These are phyloP conservation scores for Drosophila buzzatii DNA, from an alignment of 2,888 invertebrate genomes.

Conservation along the genomic window DNA sequence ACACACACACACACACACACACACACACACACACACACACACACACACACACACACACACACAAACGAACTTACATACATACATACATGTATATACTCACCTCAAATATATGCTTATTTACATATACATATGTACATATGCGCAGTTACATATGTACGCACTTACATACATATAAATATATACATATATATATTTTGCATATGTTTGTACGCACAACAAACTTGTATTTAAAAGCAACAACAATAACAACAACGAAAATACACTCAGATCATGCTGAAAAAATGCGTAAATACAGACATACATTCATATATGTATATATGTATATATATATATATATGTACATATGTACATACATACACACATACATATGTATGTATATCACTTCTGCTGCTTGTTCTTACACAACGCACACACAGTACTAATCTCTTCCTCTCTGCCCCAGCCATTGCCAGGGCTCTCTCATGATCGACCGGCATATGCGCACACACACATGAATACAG, in stretches of 20 bases:
- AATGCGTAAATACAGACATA: constrained; percentile 16
- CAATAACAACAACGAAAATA: constrained; percentile 13
- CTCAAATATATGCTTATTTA: background rate
- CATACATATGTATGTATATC: background rate
- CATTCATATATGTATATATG: no score
- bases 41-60: background rate
- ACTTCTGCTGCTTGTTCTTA: constrained; percentile 23
- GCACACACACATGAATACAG: background rate
- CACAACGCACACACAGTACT: constrained; percentile 24
- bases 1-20: constrained; percentile 6
- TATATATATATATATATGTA: background rate
- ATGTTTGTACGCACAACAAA: constrained; percentile 26
- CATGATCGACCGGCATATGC: constrained; percentile 22
- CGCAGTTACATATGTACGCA: background rate
- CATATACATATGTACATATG: background rate
- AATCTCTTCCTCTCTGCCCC: constrained; percentile 25
- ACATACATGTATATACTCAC: background rate
- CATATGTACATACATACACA: background rate
- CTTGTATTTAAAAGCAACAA: constrained; percentile 26
- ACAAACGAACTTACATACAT: constrained; percentile 9
- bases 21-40: background rate
- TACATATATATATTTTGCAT: no score
- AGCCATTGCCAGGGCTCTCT: constrained; percentile 17
- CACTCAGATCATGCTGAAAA: constrained; percentile 20
- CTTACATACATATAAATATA: no score